These are phyloP conservation scores for Harpegnathos saltator DNA, from an alignment of 1,140 invertebrate species.

Conservation along the genomic window DNA sequence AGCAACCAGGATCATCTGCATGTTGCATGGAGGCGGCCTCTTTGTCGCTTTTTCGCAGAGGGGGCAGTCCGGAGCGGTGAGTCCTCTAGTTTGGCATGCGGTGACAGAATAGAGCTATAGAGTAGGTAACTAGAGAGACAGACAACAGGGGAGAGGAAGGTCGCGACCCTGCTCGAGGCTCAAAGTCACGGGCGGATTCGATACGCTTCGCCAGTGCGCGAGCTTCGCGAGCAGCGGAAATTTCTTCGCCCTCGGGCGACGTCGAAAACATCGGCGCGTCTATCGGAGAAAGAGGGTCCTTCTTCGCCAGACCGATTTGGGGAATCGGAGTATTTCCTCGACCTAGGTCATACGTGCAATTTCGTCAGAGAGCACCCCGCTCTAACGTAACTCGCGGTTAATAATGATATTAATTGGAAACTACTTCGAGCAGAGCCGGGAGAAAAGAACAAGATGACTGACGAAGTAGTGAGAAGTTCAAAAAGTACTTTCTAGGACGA, in stretches of 20 bases:
- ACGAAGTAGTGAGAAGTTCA: conserved; percentile 39
- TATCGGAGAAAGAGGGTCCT: too few species aligned
- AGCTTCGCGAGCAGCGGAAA: not conserved
- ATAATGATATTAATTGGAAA: conserved; percentile 16
- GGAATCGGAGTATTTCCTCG: too few species aligned
- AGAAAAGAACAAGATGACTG: conserved; percentile 47
- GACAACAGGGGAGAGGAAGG: conserved; percentile 61
- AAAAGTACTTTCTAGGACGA: conserved; percentile 64
- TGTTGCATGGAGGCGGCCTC: conserved; percentile 85
- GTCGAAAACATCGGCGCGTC: not conserved
- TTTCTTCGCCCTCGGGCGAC: not conserved
- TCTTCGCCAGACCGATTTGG: too few species aligned
- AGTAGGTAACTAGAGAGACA: conserved; percentile 72
- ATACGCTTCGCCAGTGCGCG: not conserved
- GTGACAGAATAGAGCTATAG: conserved; percentile 76
- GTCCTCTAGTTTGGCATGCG: conserved; percentile 77
- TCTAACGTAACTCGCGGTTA: not conserved
- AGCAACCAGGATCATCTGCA: conserved; percentile 86
- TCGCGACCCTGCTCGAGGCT: conserved; percentile 57
- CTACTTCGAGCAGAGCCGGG: conserved; percentile 52
- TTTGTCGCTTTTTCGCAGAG: conserved; percentile 80
- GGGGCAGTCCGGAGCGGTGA: conserved; percentile 74
- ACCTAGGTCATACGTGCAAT: too few species aligned
- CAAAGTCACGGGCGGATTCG: not conserved
- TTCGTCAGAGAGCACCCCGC: too few species aligned